Conservation (phyloP, 2,113 vertebrate species). For the Clupea harengus region DNA sequence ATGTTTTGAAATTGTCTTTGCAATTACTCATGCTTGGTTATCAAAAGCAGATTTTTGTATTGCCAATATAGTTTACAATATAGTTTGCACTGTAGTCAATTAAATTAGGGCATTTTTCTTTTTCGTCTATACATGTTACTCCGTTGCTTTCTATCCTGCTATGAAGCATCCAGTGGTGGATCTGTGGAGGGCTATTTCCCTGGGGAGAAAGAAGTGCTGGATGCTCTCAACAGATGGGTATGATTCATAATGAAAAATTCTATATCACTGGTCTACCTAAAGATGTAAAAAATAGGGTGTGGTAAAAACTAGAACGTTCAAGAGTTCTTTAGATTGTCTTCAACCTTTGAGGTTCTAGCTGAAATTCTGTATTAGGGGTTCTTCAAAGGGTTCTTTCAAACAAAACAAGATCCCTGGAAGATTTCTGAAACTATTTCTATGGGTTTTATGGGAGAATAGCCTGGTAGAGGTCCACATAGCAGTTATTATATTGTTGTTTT, state of each 20-base stretch:
- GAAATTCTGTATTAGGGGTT: neutral
- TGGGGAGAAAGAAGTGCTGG: conserved; percentile 77
- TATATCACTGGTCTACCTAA: neutral
- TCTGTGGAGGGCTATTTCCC: conserved; percentile 60
- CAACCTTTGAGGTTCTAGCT: no score
- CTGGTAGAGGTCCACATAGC: neutral
- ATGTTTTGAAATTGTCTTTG: neutral
- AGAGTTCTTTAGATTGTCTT: neutral
- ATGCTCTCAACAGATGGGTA: conserved; percentile 93
- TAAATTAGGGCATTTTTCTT: neutral
- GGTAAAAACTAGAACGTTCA: neutral
- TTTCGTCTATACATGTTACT: neutral
- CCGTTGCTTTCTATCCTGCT: neutral
- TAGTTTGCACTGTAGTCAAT: neutral
- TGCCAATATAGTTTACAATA: neutral
- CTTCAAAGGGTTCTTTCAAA: neutral
- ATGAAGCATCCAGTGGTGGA: conserved; percentile 59
- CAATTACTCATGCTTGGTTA: neutral
- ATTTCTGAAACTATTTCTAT: neutral
- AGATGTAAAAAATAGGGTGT: neutral
- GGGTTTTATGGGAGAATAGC: neutral
- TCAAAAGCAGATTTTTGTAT: neutral
- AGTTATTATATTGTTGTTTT: neutral
- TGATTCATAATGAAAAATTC: conserved; percentile 36
- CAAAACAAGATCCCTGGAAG: neutral